phyloP scores from a whole-genome alignment of 2,113 vertebrate species.

The Boulengeromyrus knoepffleri region DNA sequence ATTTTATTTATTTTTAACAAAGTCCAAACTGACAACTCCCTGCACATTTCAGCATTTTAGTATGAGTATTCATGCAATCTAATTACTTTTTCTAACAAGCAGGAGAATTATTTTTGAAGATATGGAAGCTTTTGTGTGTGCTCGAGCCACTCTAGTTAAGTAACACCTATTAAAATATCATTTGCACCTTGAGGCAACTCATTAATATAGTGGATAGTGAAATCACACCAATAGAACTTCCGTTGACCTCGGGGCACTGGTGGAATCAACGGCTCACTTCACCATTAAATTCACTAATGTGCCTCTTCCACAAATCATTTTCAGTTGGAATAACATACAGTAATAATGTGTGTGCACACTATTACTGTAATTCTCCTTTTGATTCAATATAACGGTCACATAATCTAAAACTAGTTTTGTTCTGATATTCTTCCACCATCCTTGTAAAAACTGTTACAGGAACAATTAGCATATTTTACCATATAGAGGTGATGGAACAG shows the following conservation, averaged over 20 bases:
- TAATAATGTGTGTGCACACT: slow-evolving; percentile 11
- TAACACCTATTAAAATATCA: slow-evolving; percentile 78
- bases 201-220: slow-evolving; percentile 85
- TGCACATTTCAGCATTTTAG: slow-evolving; percentile 70
- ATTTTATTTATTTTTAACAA: slow-evolving; percentile 68
- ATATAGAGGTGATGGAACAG: not conserved
- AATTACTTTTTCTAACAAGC: slow-evolving; percentile 74
- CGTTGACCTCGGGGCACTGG: slow-evolving; percentile 73
- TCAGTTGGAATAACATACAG: slow-evolving; percentile 68
- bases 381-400: not conserved
- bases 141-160: slow-evolving; percentile 55
- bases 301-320: slow-evolving; percentile 55
- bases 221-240: slow-evolving; percentile 68
- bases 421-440: not conserved
- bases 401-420: not conserved
- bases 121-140: slow-evolving; percentile 47
- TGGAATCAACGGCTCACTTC: slow-evolving; percentile 63
- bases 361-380: not conserved
- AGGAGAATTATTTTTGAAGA: slow-evolving; percentile 51
- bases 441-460: not conserved
- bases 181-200: slow-evolving; percentile 90
- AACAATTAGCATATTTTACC: not conserved
- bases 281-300: slow-evolving; percentile 55
- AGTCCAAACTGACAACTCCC: slow-evolving; percentile 60
- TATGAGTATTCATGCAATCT: slow-evolving; percentile 65